These are phyloP conservation scores for Genyomyrus donnyi DNA, from an alignment of 2,113 vertebrate genomes.

Conservation along the genomic window DNA sequence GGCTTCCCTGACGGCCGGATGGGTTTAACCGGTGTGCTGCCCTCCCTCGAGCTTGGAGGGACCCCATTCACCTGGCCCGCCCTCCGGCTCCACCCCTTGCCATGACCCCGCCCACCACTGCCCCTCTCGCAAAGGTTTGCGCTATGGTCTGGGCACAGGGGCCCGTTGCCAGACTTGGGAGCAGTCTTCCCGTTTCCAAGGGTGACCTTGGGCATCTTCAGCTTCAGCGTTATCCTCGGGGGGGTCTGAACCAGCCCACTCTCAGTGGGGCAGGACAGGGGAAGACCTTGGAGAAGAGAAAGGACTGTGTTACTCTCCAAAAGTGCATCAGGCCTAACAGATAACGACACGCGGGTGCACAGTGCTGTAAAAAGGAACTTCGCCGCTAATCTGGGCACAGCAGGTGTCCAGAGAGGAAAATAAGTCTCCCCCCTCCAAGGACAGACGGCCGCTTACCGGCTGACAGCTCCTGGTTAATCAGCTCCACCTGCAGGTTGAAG, in stretches of 20 bases:
- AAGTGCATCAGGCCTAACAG: background rate
- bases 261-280: constrained; percentile 74
- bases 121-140: constrained; percentile 49
- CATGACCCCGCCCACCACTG: constrained; percentile 47
- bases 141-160: constrained; percentile 69
- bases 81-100: constrained; percentile 50
- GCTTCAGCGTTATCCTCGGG: constrained; percentile 90
- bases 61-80: constrained; percentile 72
- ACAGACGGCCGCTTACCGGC: constrained; percentile 47
- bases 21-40: constrained; percentile 34
- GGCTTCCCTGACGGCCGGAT: constrained; percentile 71
- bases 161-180: constrained; percentile 68
- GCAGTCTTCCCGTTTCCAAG: constrained; percentile 67
- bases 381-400: background rate
- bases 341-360: background rate
- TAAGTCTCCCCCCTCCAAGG: background rate
- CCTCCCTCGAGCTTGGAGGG: constrained; percentile 52
- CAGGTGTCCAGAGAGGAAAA: background rate
- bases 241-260: constrained; percentile 76
- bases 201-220: constrained; percentile 84
- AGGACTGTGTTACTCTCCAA: background rate
- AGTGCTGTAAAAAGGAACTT: background rate
- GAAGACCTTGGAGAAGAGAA: constrained; percentile 59
- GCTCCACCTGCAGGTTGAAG: constrained; percentile 85
- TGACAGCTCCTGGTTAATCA: constrained; percentile 77